These are phyloP conservation scores for Plagodis pulveraria DNA, from an alignment of 2,888 invertebrate species.

Conservation along the genomic window DNA sequence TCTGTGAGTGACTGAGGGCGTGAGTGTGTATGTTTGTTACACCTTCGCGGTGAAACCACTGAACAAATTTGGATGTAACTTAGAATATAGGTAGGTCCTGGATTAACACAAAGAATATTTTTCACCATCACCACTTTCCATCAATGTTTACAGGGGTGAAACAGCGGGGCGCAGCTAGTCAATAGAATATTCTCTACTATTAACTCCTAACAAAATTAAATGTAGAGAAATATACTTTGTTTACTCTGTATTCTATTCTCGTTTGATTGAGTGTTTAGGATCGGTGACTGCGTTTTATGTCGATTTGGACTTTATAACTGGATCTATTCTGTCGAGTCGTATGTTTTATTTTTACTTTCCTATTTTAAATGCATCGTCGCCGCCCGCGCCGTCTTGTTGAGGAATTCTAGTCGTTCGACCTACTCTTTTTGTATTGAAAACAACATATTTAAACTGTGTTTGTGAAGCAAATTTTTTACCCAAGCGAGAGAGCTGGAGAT, in stretches of 20 bases:
- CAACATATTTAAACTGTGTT: constrained; percentile 9
- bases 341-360: constrained; percentile 26
- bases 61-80: too few relatives aligned
- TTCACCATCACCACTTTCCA: too few relatives aligned
- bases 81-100: too few relatives aligned
- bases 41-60: too few relatives aligned
- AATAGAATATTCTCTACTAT: constrained; percentile 20
- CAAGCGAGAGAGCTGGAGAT: too few relatives aligned
- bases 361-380: constrained; percentile 13
- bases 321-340: constrained; percentile 21
- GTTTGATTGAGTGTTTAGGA: constrained; percentile 49
- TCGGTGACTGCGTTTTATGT: constrained; percentile 19
- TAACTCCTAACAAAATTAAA: constrained; percentile 43
- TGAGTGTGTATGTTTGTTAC: too few relatives aligned
- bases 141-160: too few relatives aligned
- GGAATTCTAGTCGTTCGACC: constrained; percentile 19
- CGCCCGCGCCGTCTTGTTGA: constrained; percentile 3
- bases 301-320: constrained; percentile 20
- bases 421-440: constrained; percentile 18
- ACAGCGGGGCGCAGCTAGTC: background rate
- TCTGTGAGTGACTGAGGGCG: too few relatives aligned
- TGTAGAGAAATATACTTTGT: constrained; percentile 46
- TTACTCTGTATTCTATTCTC: constrained; percentile 53
- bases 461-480: constrained; percentile 3
- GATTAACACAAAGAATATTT: too few relatives aligned